Evolutionary conservation across 53 echinoderm and acorn worm species (phyloP).

Genomic region (Crossaster papposus): DNA sequence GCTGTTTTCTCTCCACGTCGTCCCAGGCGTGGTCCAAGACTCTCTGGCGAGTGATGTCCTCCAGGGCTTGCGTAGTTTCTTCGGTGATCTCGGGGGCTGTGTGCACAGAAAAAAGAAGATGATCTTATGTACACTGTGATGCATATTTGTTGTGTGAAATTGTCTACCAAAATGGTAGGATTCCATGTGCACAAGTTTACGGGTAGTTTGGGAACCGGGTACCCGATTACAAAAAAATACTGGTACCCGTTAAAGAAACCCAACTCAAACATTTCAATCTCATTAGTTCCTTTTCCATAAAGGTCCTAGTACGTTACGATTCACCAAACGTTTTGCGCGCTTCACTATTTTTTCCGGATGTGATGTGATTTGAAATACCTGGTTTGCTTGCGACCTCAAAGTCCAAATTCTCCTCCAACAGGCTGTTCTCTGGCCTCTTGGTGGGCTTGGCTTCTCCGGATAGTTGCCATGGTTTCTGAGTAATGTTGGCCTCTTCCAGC

Average conservation of each 20-base stretch:
- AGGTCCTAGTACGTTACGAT: too few relatives aligned
- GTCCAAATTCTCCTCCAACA: constrained; percentile 82
- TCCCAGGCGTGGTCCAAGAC: constrained; percentile 92
- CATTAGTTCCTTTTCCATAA: too few relatives aligned
- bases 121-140: not conserved
- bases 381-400: constrained; percentile 88
- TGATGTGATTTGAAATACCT: too few relatives aligned
- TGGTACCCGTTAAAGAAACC: too few relatives aligned
- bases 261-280: too few relatives aligned
- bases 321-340: too few relatives aligned
- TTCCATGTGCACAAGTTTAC: too few relatives aligned
- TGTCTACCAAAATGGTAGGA: too few relatives aligned
- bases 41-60: constrained; percentile 83
- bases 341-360: too few relatives aligned
- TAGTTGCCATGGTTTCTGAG: constrained; percentile 92
- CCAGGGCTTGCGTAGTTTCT: constrained; percentile 89
- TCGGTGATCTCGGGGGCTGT: constrained; percentile 95
- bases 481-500: constrained; percentile 82
- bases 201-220: too few relatives aligned
- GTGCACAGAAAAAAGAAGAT: not conserved
- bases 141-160: too few relatives aligned
- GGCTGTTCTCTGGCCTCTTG: constrained; percentile 94
- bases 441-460: constrained; percentile 70
- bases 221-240: too few relatives aligned
- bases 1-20: constrained; percentile 93